Conservation (phyloP, 37 sponge, comb jelly and placozoan genomes). For the Aplysina aerophoba region DNA sequence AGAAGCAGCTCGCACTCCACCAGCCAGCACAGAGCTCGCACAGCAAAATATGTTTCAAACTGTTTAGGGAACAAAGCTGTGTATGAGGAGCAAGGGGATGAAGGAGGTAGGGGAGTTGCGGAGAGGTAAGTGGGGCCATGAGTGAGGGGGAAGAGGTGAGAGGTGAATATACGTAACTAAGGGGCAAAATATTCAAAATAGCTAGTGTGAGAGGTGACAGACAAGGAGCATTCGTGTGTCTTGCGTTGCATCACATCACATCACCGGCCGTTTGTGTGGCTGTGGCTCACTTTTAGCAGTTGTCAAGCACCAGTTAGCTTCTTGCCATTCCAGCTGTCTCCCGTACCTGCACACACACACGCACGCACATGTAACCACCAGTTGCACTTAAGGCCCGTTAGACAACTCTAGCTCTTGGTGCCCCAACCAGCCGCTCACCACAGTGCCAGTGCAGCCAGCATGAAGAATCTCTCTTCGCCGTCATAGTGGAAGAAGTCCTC, state of each 20-base stretch:
- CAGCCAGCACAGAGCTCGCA: constrained; percentile 44
- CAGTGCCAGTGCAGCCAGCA: constrained; percentile 64
- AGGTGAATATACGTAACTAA: too few species aligned
- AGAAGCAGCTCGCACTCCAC: constrained; percentile 60
- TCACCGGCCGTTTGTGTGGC: not conserved
- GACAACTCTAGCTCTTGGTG: not conserved
- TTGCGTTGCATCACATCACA: not conserved
- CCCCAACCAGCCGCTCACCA: constrained; percentile 59
- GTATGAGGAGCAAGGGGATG: too few species aligned
- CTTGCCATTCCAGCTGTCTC: constrained; percentile 24
- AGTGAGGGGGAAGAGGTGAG: too few species aligned
- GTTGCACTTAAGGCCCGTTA: not conserved
- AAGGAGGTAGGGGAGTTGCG: too few species aligned
- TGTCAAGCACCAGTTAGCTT: constrained; percentile 32
- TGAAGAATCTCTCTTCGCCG: constrained; percentile 68
- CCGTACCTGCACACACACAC: constrained; percentile 56
- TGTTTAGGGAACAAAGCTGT: constrained; percentile 46
- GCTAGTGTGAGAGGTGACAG: too few species aligned
- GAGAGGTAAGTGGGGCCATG: too few species aligned
- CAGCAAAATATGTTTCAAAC: constrained; percentile 57
- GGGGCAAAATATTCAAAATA: too few species aligned
- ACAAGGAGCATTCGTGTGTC: too few species aligned
- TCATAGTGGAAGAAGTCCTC: constrained; percentile 79
- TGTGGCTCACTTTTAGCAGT: constrained; percentile 38
- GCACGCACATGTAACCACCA: not conserved